Base-by-base conservation (phyloP, 1,140 invertebrate species). In the Uloborus diversus region DNA sequence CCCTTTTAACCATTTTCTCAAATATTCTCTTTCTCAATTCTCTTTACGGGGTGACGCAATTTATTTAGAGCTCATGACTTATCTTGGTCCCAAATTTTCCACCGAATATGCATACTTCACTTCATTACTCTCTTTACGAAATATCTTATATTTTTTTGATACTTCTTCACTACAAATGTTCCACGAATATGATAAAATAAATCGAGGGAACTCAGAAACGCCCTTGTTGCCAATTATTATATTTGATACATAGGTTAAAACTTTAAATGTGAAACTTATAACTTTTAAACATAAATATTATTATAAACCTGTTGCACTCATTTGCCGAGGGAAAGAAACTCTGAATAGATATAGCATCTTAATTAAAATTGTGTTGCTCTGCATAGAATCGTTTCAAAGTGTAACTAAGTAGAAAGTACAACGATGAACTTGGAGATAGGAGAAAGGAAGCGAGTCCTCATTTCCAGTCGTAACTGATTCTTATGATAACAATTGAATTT, bases 41-140 rank as follows among this genome's bases (percentile, higher is more conserved):
- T 47, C 42, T 47, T 11, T n/a, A 47, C 42, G n/a, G n/a, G 42
- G 42, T 47, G n/a, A n/a, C 9, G n/a, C 42, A 47, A 9, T 47
- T 47, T 47, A 47, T 47, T 9, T 47, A n/a, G 42, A 47, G 42
- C 42, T 47, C 42, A 47, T 47, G 42, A 47, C 42, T 11, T 47
- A 47, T 47, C n/a, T n/a, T 47, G 42, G 42, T 47, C 42, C 9
- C 42, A 47, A n/a, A 47, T 47, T 47, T 47, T 47, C n/a, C n/a
- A 9, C 42, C 9, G n/a, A 47, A 47, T 47, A 47, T 47, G 42
- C n/a, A 47, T 47, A 47, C 9, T 47, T 9, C n/a, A 47, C 42
- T 47, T 47, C n/a, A n/a, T n/a, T n/a, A n/a, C n/a, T n/a, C n/a
- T 47, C 42, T 47, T 47, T n/a, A 47, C 42, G 56, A 47, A 47